These are phyloP conservation scores for Aphaenogaster floridana DNA, from an alignment of 1,140 invertebrate genomes.

Conservation along the genomic window DNA sequence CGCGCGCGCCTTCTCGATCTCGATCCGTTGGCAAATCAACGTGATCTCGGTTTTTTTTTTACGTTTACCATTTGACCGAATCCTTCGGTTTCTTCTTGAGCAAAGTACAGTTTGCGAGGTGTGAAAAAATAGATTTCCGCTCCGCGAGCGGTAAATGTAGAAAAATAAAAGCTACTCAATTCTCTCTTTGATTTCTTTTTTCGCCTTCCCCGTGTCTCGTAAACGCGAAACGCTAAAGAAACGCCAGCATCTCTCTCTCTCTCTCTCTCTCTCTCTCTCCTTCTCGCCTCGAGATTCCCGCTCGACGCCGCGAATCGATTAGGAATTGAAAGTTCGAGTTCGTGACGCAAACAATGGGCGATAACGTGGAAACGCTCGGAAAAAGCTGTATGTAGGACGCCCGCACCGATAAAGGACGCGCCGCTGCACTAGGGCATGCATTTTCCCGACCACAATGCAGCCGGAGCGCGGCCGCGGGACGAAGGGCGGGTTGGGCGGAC, in stretches of 20 bases:
- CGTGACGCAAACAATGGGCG: conserved; percentile 55
- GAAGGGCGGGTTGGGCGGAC: conserved; percentile 25
- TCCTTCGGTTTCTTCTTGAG: conserved; percentile 30
- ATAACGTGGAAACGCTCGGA: conserved; percentile 44
- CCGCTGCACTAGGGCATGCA: conserved; percentile 63
- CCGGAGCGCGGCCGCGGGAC: conserved; percentile 13
- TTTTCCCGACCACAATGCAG: conserved; percentile 71
- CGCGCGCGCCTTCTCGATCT: conserved; percentile 28
- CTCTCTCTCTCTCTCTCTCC: not conserved
- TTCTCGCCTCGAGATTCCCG: conserved; percentile 30
- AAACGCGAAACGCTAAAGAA: conserved; percentile 10
- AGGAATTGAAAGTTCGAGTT: conserved; percentile 48
- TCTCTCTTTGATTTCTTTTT: not conserved
- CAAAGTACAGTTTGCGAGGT: conserved; percentile 53
- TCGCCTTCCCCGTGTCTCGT: not conserved
- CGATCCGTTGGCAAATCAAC: conserved; percentile 1
- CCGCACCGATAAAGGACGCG: conserved; percentile 64
- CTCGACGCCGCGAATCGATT: conserved; percentile 36
- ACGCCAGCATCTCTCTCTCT: conserved; percentile 19
- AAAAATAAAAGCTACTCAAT: conserved; percentile 35
- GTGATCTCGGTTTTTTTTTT: not conserved
- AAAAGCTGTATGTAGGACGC: conserved; percentile 28
- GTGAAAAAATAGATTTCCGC: conserved; percentile 47
- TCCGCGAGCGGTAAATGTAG: not conserved
- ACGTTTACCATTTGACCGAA: not conserved